A percentile compares a stretch with the other conserved stretches of the same genome.
These are phyloP conservation scores for Dicranocentrus wangi DNA, from an alignment of 2,888 invertebrate species.

Conservation along the genomic window DNA sequence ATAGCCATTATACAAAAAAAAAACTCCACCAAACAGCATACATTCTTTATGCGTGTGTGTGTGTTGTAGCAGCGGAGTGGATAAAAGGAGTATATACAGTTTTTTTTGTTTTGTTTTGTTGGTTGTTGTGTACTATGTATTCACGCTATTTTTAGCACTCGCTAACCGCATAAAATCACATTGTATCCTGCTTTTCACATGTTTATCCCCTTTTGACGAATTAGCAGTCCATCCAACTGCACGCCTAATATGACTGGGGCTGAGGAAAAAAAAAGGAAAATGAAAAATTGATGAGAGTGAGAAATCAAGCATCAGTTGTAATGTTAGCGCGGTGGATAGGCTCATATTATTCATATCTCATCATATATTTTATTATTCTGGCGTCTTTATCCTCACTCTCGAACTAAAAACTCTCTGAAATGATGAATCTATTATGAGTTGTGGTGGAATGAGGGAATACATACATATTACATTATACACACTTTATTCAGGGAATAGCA, in stretches of 20 bases:
- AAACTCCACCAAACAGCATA: neutral
- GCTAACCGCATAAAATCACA: neutral
- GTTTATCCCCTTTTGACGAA: neutral
- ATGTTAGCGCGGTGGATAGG: neutral
- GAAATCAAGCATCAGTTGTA: conserved; percentile 45
- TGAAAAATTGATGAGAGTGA: conserved; percentile 61
- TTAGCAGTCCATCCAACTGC: neutral
- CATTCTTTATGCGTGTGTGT: too few species aligned
- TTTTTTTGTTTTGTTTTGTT: too few species aligned
- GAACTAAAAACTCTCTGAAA: neutral
- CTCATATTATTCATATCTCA: conserved; percentile 23
- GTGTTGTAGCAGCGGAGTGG: too few species aligned
- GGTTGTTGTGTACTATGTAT: neutral
- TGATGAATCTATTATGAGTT: conserved; percentile 32
- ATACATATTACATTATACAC: conserved; percentile 18
- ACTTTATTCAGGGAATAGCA: neutral
- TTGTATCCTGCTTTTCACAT: too few species aligned
- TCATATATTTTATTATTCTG: too few species aligned
- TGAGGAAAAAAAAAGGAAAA: conserved; percentile 11
- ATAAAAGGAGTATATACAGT: too few species aligned
- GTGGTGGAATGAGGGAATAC: conserved; percentile 20
- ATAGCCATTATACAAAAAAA: too few species aligned
- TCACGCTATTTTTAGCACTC: conserved; percentile 6
- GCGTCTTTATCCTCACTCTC: too few species aligned
- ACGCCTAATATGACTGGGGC: neutral